Conservation (phyloP, 1,140 invertebrate species). For the Tetranychus cinnabarinus region DNA sequence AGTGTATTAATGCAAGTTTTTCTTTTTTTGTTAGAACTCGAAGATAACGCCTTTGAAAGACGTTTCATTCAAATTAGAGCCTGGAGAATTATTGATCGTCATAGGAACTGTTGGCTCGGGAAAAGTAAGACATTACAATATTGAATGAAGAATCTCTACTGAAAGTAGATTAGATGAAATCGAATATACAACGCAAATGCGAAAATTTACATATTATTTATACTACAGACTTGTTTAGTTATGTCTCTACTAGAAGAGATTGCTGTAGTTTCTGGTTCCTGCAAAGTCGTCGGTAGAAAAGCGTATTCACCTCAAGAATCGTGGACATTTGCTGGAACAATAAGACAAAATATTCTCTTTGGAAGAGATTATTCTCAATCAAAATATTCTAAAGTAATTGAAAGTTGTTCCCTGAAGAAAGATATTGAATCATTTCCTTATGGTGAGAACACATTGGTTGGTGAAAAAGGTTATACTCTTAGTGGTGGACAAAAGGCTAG, state of each 20-base stretch:
- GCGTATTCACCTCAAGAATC: constrained; percentile 31
- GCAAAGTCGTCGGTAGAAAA: constrained; percentile 33
- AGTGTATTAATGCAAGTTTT: no score
- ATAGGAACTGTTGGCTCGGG: constrained; percentile 4
- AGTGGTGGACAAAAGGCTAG: constrained; percentile 41
- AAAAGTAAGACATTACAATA: neutral
- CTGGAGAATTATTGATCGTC: constrained; percentile 3
- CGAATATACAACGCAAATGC: no score
- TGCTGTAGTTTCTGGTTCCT: constrained; percentile 45
- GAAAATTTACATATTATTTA: constrained; percentile 16
- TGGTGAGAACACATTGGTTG: constrained; percentile 73
- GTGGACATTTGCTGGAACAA: constrained; percentile 34
- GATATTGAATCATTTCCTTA: constrained; percentile 32
- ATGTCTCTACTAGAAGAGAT: constrained; percentile 70
- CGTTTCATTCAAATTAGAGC: constrained; percentile 27
- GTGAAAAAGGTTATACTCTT: constrained; percentile 82
- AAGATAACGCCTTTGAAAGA: constrained; percentile 21
- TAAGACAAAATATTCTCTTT: constrained; percentile 13
- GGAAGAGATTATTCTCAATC: constrained; percentile 8
- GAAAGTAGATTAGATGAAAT: constrained; percentile 46
- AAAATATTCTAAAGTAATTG: constrained; percentile 14
- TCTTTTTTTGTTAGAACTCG: neutral
- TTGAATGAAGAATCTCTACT: no score
- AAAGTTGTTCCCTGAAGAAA: constrained; percentile 23
- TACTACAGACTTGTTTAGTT: constrained; percentile 36